Evolutionary conservation across 2,888 invertebrate genomes (phyloP), one percentile per base, ranked within the genome.

Genomic region (Pristionchus mayeri): DNA sequence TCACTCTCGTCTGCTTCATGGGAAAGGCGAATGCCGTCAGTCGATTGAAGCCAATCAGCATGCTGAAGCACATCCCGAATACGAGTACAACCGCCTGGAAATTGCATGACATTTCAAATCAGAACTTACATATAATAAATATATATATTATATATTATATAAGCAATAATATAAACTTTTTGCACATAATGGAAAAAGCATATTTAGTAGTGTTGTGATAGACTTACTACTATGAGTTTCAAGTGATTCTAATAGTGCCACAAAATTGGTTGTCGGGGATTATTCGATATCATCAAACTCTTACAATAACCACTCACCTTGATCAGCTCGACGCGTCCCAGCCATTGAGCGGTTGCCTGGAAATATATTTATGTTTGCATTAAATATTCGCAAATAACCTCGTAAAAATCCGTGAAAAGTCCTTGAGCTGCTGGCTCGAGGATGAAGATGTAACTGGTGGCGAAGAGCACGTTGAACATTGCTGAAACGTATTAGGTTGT

Each of bases 241-340:
- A n/a, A n/a, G n/a, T n/a, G n/a, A n/a, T n/a, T n/a, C n/a, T n/a
- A n/a, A n/a, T n/a, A n/a, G n/a, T n/a, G n/a, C n/a, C n/a, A n/a
- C n/a, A n/a, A n/a, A n/a, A n/a, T n/a, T n/a, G n/a, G n/a, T n/a
- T n/a, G n/a, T n/a, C n/a, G n/a, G n/a, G n/a, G n/a, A n/a, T n/a
- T n/a, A n/a, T n/a, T n/a, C n/a, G n/a, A n/a, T n/a, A n/a, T n/a
- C n/a, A n/a, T n/a, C n/a, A n/a, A n/a, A n/a, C n/a, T n/a, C n/a
- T n/a, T n/a, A n/a, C n/a, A n/a, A n/a, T n/a, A n/a, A n/a, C n/a
- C n/a, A 57, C 3, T 9, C 1, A 67, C 67, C 67, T 67, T 67
- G 67, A 67, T 67, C 21, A 67, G 37, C 67, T 67, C 67, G 2
- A 67, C 21, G 1, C 67, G 67, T 37, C 67, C 67, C 37, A 67